phyloP scores from a whole-genome alignment of 2,113 vertebrate species.

The Syrrhaptes paradoxus region DNA sequence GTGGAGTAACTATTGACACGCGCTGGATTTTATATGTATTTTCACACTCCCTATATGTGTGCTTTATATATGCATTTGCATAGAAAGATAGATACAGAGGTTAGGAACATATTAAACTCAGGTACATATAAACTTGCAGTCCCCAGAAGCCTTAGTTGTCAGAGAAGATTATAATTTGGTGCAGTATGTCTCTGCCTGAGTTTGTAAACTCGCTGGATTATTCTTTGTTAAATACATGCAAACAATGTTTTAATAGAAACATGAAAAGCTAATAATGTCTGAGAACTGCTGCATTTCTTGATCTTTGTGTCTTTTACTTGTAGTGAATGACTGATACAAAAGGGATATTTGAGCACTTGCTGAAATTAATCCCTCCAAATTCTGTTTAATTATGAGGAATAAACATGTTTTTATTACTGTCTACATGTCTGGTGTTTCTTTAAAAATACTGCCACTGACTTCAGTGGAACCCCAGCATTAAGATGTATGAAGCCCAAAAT shows the following conservation, averaged over 20 bases:
- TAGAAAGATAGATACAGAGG: neutral
- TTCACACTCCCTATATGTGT: neutral
- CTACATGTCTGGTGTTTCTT: neutral
- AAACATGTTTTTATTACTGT: neutral
- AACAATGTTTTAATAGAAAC: neutral
- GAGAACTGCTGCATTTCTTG: neutral
- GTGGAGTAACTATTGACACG: neutral
- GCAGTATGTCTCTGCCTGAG: neutral
- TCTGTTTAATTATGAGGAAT: neutral
- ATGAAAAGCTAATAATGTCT: neutral
- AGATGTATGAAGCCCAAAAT: neutral
- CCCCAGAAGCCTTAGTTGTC: neutral
- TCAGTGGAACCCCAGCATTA: neutral
- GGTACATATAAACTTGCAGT: neutral
- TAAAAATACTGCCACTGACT: neutral
- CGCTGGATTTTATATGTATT: neutral
- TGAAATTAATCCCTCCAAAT: neutral
- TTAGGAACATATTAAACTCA: neutral
- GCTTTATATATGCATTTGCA: neutral
- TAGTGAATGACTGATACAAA: neutral
- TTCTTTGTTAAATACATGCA: neutral
- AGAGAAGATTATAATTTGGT: neutral
- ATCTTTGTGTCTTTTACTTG: neutral
- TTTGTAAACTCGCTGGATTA: neutral
- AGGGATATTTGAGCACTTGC: neutral